These are phyloP conservation scores for Trogon surrucura DNA, from an alignment of 2,113 vertebrate genomes.

Conservation along the genomic window DNA sequence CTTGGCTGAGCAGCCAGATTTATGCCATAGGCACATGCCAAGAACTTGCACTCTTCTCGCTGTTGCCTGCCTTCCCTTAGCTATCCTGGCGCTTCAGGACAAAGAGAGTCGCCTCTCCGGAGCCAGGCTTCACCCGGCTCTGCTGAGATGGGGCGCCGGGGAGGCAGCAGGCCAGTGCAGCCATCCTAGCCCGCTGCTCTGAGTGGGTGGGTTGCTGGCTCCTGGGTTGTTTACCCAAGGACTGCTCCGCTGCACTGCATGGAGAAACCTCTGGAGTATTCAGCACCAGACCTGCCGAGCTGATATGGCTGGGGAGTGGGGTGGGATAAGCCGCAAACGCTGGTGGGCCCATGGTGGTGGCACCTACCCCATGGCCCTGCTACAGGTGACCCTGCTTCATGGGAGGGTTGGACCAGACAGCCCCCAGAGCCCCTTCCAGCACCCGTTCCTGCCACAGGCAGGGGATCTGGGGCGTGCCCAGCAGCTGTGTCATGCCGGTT, in stretches of 20 bases:
- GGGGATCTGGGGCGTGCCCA: neutral
- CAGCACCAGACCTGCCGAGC: neutral
- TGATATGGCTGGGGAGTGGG: neutral
- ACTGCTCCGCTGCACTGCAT: rapidly evolving
- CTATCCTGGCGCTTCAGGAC: neutral
- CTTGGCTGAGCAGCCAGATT: neutral
- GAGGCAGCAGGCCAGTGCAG: neutral
- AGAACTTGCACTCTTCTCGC: neutral
- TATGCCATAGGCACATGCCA: neutral
- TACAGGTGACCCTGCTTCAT: neutral
- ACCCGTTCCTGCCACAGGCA: neutral
- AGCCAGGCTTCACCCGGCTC: neutral
- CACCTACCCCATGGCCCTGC: neutral
- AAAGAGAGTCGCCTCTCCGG: neutral
- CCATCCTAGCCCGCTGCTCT: neutral
- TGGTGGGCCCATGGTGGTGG: neutral
- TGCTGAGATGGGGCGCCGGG: neutral
- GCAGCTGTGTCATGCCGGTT: neutral
- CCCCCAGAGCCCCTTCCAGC: neutral
- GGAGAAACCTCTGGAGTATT: neutral
- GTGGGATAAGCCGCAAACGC: neutral
- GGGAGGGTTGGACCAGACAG: neutral
- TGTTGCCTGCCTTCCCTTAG: neutral
- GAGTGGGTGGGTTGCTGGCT: neutral
- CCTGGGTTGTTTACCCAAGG: neutral